Evolutionary conservation across 1,140 invertebrate genomes (phyloP), one percentile per base, ranked within the genome.

Genomic region (Oryctes rhinoceros): DNA sequence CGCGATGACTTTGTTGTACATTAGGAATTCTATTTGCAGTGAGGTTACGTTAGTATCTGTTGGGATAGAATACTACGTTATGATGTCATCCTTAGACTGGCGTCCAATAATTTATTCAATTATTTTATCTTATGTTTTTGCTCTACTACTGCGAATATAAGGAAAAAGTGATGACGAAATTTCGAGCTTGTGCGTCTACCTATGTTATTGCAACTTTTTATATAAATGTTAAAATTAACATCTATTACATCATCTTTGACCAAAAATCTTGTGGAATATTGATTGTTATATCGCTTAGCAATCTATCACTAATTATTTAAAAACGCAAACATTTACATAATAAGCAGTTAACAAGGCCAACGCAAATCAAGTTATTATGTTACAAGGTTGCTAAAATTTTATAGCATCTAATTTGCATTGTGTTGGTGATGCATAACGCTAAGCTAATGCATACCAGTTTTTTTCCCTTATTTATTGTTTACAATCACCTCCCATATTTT

Each of bases 171-270:
- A 11, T 37, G 65, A 71, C 35, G 65, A 24, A 4, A 15, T 71
- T 71, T 35, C 7, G 30, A 71, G n/a, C 1, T 30, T 18, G 24
- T 59, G 24, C 65, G 65, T 71, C 7, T 59, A 4, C n/a, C 15
- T 59, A 24, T 35, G n/a, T 24, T 0, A 18, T 10, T 71, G 65
- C 20, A 6, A 7, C 24, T 71, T 71, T 71, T 71, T 71, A 10
- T 24, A 71, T 13, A 71, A 71, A 37, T 71, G 65, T 71, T 71
- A 71, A 71, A 59, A 71, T 71, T 71, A 71, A 30, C 65, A 71
- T 71, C 35, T 71, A 30, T 71, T 71, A 35, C 65, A 71, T 71
- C 65, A 71, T 37, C 24, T 11, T 71, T 35, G 24, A 71, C 65
- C 24, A 71, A 71, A 35, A 67, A 53, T 53, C n/a, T 53, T 30